phyloP scores from a whole-genome alignment of 2,888 invertebrate species.

The Melitaea athalia region DNA sequence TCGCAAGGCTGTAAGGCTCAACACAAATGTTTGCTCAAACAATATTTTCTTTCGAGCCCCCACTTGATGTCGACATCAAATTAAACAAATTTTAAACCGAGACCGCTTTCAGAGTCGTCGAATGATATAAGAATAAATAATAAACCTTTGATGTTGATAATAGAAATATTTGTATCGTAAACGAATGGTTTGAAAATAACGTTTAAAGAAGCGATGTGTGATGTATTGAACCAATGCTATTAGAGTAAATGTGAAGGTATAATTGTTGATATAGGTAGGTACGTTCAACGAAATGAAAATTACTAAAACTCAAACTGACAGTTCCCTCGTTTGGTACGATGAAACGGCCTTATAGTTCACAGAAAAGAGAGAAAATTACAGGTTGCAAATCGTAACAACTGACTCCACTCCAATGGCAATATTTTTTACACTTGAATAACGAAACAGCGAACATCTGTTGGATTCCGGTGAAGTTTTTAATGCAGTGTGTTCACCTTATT shows the following conservation, averaged over 20 bases:
- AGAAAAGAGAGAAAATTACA: slow-evolving; percentile 38
- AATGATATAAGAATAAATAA: slow-evolving; percentile 51
- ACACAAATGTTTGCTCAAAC: slow-evolving; percentile 72
- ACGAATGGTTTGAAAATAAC: slow-evolving; percentile 15
- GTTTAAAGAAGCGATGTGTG: not conserved
- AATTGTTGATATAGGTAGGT: not conserved
- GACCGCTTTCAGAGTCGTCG: slow-evolving; percentile 59
- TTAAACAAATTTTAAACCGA: slow-evolving; percentile 70
- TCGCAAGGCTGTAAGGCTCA: slow-evolving; percentile 62
- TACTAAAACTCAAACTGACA: not conserved
- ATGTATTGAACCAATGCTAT: not conserved
- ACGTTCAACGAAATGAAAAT: not conserved
- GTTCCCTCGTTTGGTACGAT: too few relatives aligned
- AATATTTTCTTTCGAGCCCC: slow-evolving; percentile 70
- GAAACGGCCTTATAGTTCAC: slow-evolving; percentile 14
- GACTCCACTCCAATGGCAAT: slow-evolving; percentile 42
- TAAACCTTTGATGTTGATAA: slow-evolving; percentile 36
- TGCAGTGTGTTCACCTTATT: slow-evolving; percentile 42
- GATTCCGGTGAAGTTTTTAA: slow-evolving; percentile 30
- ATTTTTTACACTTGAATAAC: slow-evolving; percentile 46
- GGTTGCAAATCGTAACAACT: slow-evolving; percentile 45
- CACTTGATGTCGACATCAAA: slow-evolving; percentile 78
- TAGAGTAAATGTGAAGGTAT: not conserved
- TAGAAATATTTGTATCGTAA: slow-evolving; percentile 26
- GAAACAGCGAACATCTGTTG: slow-evolving; percentile 48